A percentile compares a stretch with the other conserved stretches of the same genome.
Evolutionary conservation across 2,797 vertebrate genomes (phyloP).

Genomic region (Rhynchonycteris naso): DNA sequence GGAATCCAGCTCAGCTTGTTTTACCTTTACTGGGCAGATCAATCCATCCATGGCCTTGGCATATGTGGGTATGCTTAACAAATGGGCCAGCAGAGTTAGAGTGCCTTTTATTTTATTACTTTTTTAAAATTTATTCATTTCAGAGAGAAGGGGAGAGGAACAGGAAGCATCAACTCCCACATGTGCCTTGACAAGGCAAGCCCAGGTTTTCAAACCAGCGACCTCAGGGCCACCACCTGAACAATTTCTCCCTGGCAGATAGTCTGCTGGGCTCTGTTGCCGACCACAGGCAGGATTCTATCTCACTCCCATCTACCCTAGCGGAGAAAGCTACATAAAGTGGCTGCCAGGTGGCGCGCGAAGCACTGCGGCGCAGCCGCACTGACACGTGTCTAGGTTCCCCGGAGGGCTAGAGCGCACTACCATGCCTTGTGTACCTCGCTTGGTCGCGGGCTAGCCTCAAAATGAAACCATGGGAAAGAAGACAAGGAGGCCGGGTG

Average conservation of each 20-base stretch:
- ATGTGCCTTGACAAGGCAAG: too few relatives aligned
- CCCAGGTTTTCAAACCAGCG: too few relatives aligned
- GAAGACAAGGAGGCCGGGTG: not conserved
- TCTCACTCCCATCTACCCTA: not conserved
- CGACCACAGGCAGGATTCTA: accelerated
- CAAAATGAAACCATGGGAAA: not conserved
- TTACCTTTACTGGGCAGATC: too few relatives aligned
- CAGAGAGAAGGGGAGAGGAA: too few relatives aligned
- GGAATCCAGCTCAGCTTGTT: too few relatives aligned
- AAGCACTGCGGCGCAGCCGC: not conserved
- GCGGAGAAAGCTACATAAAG: not conserved
- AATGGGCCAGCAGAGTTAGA: too few relatives aligned
- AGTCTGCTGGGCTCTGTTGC: not conserved
- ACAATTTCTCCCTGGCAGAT: not conserved
- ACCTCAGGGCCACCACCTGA: not conserved
- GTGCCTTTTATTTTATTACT: too few relatives aligned
- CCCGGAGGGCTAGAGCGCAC: not conserved
- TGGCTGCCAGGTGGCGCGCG: not conserved
- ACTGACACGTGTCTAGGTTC: too few relatives aligned
- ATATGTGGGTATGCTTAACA: too few relatives aligned
- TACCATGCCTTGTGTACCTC: not conserved
- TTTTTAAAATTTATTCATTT: too few relatives aligned
- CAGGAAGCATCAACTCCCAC: too few relatives aligned
- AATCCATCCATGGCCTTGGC: too few relatives aligned
- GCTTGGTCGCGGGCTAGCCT: not conserved